Evolutionary conservation across 2,888 invertebrate genomes (phyloP).

Genomic region (Trachelus stipa): DNA sequence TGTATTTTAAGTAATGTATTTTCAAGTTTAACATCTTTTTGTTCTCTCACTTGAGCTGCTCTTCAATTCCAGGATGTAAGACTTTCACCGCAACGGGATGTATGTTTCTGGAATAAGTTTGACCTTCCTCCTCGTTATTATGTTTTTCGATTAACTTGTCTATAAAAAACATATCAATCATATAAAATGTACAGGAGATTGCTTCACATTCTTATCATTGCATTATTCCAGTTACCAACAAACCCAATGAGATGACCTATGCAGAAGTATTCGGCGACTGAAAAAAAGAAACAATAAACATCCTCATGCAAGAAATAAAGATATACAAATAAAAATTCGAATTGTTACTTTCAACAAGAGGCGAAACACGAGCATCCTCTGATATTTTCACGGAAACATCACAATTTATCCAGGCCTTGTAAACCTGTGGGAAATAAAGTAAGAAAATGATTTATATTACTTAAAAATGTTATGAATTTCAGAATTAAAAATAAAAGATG

Average conservation of each 20-base stretch:
- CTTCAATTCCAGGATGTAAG: slow-evolving; percentile 65
- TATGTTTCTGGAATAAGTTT: slow-evolving; percentile 27
- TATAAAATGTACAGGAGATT: not conserved
- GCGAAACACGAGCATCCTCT: slow-evolving; percentile 24
- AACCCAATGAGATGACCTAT: slow-evolving; percentile 29
- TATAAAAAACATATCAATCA: not conserved
- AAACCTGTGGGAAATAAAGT: slow-evolving; percentile 41
- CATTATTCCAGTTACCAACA: not conserved
- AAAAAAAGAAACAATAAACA: slow-evolving; percentile 21
- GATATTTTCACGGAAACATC: slow-evolving; percentile 25
- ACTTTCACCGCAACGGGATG: slow-evolving; percentile 64
- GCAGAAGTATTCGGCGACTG: slow-evolving; percentile 41
- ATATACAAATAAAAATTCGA: not conserved
- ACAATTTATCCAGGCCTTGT: slow-evolving; percentile 57
- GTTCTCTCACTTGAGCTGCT: slow-evolving; percentile 44
- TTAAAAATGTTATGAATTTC: too few relatives aligned
- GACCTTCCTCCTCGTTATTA: slow-evolving; percentile 7
- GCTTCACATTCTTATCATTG: not conserved
- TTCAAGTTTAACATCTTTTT: not conserved
- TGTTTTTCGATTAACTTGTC: slow-evolving; percentile 4
- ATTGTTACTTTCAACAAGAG: slow-evolving; percentile 34
- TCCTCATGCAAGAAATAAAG: slow-evolving; percentile 5
- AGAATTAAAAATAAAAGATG: too few relatives aligned
- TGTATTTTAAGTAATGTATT: not conserved
- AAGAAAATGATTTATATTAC: not conserved